Conservation (phyloP, 2,113 vertebrate species). For the Marmota flaviventris region DNA sequence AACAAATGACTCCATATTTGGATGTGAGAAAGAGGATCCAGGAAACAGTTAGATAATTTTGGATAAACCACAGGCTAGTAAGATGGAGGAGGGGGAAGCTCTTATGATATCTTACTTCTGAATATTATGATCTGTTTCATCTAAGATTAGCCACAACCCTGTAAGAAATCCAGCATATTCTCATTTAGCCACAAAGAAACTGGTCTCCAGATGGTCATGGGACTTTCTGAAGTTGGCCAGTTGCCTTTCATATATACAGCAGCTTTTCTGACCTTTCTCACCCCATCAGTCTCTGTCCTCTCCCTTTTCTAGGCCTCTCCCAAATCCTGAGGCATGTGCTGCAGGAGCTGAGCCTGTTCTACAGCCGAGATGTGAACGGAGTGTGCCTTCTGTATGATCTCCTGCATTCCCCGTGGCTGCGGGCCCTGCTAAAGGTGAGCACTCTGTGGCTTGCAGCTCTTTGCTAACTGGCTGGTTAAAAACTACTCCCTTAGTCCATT, state of each 20-base stretch:
- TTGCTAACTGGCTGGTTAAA: not conserved
- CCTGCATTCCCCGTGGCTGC: constrained; percentile 93
- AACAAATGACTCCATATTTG: not conserved
- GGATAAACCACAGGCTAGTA: not conserved
- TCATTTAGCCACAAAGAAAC: not conserved
- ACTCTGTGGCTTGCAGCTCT: rapidly evolving
- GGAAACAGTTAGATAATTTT: not conserved
- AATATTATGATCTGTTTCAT: not conserved
- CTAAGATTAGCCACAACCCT: not conserved
- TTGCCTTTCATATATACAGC: too few relatives aligned
- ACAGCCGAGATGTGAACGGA: constrained; percentile 90
- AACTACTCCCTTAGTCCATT: too few relatives aligned
- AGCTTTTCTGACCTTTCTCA: not conserved
- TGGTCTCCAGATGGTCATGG: not conserved
- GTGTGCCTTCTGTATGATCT: constrained; percentile 92
- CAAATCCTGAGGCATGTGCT: constrained; percentile 92
- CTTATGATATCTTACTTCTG: not conserved
- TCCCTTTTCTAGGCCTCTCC: constrained; percentile 88
- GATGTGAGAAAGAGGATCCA: not conserved
- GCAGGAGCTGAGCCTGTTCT: constrained; percentile 91
- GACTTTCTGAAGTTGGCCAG: not conserved
- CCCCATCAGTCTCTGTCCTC: not conserved
- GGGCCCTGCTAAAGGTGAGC: constrained; percentile 94
- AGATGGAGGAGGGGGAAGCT: not conserved
- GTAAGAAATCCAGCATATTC: not conserved